Evolutionary conservation across 2,888 invertebrate species (phyloP), one percentile per base, ranked within the genome.

Genomic region (Synanthedon andrenaeformis): DNA sequence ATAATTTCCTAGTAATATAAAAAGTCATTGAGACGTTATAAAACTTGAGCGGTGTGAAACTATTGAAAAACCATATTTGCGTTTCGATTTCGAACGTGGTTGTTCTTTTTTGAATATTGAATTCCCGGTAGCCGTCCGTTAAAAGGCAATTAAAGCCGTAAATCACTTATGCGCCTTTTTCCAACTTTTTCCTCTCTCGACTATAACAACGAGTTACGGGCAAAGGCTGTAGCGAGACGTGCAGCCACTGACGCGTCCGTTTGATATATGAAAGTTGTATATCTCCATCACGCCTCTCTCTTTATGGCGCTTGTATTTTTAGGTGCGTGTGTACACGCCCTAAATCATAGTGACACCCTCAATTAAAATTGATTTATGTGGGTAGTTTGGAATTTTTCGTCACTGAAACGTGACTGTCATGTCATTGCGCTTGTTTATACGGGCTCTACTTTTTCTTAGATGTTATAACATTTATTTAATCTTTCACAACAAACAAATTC

Each of bases 231-330:
- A 72, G 72, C 60, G 62, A 56, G 52, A 23, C 23, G 51, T 51
- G 42, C 66, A 62, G 67, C 64, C 67, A 72, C 77, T 76, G 78
- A 76, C 79, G 72, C 66, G 68, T 72, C 75, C 72, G 68, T 80
- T 80, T 85, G 85, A 85, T 76, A 77, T 83, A 86, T 83, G 82
- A 80, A 80, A 79, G 77, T 76, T 77, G 74, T 85, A 82, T 83
- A 84, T 84, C 78, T 80, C 76, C 67, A 76, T 69, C 62, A 61
- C 59, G 62, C 64, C 75, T 76, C 67, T 81, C 75, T 76, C 67
- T 81, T 82, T 82, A 83, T 75, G 72, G 73, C 67, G 67, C 68
- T 74, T 72, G 72, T 75, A 74, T 82, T 76, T 74, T 77, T 74
- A 74, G 67, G 69, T 72, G 73, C 61, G 65, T 78, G 74, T 78